phyloP scores from a whole-genome alignment of 2,888 invertebrate species.

The Caradrina clavipalpis region DNA sequence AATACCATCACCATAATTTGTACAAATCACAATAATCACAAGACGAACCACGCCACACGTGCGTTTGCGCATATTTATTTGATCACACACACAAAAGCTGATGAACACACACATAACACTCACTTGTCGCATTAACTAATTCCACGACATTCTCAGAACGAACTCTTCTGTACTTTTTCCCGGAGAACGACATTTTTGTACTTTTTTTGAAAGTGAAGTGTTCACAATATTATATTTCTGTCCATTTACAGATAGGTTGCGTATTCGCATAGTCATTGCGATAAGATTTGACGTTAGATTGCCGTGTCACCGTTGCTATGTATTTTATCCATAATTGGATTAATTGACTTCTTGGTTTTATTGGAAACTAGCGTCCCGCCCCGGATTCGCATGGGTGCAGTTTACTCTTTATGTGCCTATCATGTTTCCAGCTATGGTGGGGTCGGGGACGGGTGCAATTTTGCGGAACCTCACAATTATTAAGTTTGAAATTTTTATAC shows the following conservation, averaged over 20 bases:
- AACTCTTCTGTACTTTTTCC: conserved; percentile 77
- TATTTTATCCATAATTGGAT: conserved; percentile 21
- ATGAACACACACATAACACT: conserved; percentile 62
- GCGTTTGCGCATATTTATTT: neutral
- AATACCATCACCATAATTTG: conserved; percentile 1
- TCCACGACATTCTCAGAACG: conserved; percentile 79
- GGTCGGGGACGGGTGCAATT: no score
- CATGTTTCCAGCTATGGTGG: no score
- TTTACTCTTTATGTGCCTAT: no score
- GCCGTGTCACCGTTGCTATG: conserved; percentile 36
- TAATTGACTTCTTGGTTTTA: conserved; percentile 20
- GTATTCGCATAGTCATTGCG: conserved; percentile 37
- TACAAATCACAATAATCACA: conserved; percentile 8
- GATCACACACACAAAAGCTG: neutral
- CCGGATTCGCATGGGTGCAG: no score
- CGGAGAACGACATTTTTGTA: conserved; percentile 79
- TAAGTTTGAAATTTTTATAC: no score
- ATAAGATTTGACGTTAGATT: conserved; percentile 54
- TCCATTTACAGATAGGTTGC: conserved; percentile 16
- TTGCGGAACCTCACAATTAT: no score
- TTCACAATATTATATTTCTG: conserved; percentile 19
- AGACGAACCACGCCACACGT: neutral
- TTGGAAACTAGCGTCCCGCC: neutral
- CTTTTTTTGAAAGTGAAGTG: conserved; percentile 29
- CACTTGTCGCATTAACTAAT: conserved; percentile 74